Evolutionary conservation across 2,113 vertebrate genomes (phyloP), one percentile per base, ranked within the genome.

Genomic region (Delphinus delphis): DNA sequence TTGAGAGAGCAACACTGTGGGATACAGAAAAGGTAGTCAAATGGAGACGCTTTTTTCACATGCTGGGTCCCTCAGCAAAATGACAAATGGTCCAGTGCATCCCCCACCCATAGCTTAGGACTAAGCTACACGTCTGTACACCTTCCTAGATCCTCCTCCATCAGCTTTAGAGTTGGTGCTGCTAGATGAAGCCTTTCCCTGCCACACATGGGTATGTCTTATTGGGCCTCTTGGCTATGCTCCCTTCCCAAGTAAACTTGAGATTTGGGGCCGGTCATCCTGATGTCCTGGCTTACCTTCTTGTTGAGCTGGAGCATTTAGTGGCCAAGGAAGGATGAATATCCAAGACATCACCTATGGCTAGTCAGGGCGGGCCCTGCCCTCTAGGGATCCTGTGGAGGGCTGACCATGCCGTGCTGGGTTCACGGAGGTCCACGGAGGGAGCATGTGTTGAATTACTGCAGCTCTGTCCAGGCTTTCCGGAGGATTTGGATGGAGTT

Each of bases 381-480:
- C 15, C 4, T 36, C 6, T 11, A n/a, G 33, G 12, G 50, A 65
- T 36, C 28, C 28, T 26, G 6, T 26, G 4, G 17, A 20, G 5
- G 41, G 77, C 36, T 67, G 26, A 20, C 73, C 6, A 3, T 13
- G 73, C 60, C 13, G 25, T 82, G 74, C 62, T 62, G 31, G 20
- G 13, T 23, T 36, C 77, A 28, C 0, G 0, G 33, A 5, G 33
- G 4, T 53, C 55, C 13, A 3, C 20, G 38, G 55, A 26, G 28
- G 47, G 25, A 41, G 8, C 2, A 17, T 20, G 38, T 0, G 6
- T 8, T 0, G 2, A 53, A 47, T 41, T 58, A 31, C 8, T 10
- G 6, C 33, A 53, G 12, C n/a, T 85, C 13, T 53, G 8, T 70
- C 60, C 36, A 89, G 44, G 71, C 18, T 71, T 89, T 65, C 63